Evolutionary conservation across 1,140 invertebrate species (phyloP), one percentile per base, ranked within the genome.

Genomic region (Drepana arcuata): DNA sequence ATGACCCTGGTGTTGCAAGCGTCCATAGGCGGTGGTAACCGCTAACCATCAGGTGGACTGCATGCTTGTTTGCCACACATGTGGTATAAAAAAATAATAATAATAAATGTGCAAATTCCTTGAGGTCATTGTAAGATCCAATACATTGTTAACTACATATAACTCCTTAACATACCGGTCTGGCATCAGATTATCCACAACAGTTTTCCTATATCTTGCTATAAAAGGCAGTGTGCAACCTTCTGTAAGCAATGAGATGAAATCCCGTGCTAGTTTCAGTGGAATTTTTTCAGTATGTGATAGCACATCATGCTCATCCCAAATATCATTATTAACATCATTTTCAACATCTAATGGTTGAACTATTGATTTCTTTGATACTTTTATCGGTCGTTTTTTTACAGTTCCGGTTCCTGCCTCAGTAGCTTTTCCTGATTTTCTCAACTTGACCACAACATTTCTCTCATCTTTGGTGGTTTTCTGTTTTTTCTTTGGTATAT

Each of bases 151-250:
- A n/a, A n/a, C n/a, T n/a, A n/a, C n/a, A n/a, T n/a, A n/a, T n/a
- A n/a, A n/a, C n/a, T n/a, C n/a, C n/a, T 10, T 12, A 24, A 52
- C 29, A 58, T 62, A 84, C 83, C 66, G 53, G 40, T 84, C 79
- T 16, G 81, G 83, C 50, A 70, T 66, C 31, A 84, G 48, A 47
- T 80, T 58, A 47, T 77, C 54, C 2, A 84, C 72, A 38, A 62
- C 63, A 33, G 68, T 51, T 47, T 83, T 84, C 16, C 83, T 53
- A 46, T 84, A 84, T 60, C 83, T 68, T 13, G 81, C 81, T 46
- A 84, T 84, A 53, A 84, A 84, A 11, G 83, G 83, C 11, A 84
- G 48, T 16, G 81, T 84, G 34, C 82, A 84, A 0, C 82, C 81
- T 46, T 83, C 72, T 34, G 49, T 60, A 6, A 84, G 41, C 1